Percentiles rank a stretch among this genome's conserved stretches.
Conservation (phyloP, 2,888 invertebrate species). For the Eutolmus rufibarbis region DNA sequence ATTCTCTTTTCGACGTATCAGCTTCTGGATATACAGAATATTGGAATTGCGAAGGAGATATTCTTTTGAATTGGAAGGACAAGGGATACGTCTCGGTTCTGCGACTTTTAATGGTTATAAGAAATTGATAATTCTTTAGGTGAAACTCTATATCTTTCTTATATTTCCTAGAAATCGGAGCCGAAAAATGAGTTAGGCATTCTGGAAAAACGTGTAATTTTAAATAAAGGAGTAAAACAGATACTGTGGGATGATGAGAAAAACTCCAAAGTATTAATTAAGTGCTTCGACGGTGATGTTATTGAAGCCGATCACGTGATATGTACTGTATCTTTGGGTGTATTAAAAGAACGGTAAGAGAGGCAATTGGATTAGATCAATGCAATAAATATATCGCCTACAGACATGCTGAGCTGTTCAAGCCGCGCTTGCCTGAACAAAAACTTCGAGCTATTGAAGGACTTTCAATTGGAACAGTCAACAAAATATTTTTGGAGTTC, state of each 20-base stretch:
- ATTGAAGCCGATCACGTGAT: slow-evolving; percentile 69
- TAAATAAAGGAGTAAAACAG: slow-evolving; percentile 53
- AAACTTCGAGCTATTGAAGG: slow-evolving; percentile 66
- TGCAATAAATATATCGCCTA: not conserved
- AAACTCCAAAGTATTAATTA: slow-evolving; percentile 51
- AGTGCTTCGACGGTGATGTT: slow-evolving; percentile 60
- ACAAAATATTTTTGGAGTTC: slow-evolving; percentile 71
- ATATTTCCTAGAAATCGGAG: slow-evolving; percentile 42
- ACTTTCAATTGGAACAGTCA: slow-evolving; percentile 68
- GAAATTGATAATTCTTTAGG: not conserved
- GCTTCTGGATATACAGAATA: slow-evolving; percentile 70
- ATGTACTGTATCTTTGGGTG: slow-evolving; percentile 69
- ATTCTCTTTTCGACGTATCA: slow-evolving; percentile 73
- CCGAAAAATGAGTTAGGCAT: slow-evolving; percentile 50
- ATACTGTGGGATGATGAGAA: slow-evolving; percentile 58
- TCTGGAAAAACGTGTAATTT: slow-evolving; percentile 56
- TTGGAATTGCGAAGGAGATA: slow-evolving; percentile 75
- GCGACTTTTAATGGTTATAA: slow-evolving; percentile 71
- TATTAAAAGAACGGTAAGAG: slow-evolving; percentile 64
- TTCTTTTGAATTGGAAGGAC: slow-evolving; percentile 76
- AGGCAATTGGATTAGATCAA: not conserved
- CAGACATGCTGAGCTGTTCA: slow-evolving; percentile 60
- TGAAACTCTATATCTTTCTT: not conserved
- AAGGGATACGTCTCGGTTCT: slow-evolving; percentile 74
- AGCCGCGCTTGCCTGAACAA: slow-evolving; percentile 63